phyloP scores from a whole-genome alignment of 2,113 vertebrate species.

The Octodon degus region DNA sequence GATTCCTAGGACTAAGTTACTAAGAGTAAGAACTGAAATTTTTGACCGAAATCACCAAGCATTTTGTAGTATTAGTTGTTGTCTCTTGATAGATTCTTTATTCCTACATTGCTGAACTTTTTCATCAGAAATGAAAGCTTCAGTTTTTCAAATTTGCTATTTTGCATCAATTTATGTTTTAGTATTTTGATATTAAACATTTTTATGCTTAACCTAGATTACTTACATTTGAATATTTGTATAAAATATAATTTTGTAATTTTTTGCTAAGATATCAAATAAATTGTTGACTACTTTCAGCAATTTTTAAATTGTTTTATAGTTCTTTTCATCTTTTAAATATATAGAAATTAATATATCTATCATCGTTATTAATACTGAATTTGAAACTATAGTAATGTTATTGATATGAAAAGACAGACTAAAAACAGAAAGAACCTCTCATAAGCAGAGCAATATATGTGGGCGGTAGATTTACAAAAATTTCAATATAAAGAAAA shows the following conservation, averaged over 20 bases:
- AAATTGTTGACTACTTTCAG: background rate
- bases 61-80: too few species aligned
- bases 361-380: background rate
- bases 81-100: background rate
- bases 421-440: background rate
- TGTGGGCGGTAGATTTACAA: background rate
- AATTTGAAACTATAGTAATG: background rate
- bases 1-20: background rate
- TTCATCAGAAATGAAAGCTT: background rate
- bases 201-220: background rate
- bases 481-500: background rate
- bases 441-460: background rate
- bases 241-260: background rate
- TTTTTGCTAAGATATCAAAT: background rate
- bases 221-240: background rate
- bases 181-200: background rate
- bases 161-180: background rate
- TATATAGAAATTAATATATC: background rate
- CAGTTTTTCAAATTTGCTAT: background rate
- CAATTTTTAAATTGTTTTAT: background rate
- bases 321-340: background rate
- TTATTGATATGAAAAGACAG: background rate
- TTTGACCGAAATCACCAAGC: too few species aligned
- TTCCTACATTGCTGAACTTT: background rate
- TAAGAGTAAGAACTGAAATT: background rate